Base-by-base conservation (phyloP, 2,888 invertebrate genomes). In the Drosophila birchii region DNA sequence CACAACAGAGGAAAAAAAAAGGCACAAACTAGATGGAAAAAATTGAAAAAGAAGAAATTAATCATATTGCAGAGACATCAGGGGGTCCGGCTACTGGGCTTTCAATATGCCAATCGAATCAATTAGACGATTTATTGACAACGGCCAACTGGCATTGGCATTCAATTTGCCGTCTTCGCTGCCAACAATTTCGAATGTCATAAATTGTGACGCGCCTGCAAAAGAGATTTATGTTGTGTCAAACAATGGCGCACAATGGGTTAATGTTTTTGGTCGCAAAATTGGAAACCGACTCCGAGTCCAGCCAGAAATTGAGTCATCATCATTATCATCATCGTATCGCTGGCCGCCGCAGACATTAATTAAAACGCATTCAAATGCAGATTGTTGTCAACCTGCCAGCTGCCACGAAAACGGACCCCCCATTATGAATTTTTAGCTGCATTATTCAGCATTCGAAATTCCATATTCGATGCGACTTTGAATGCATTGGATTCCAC, bases 111-210 rank as follows among this genome's bases (percentile, higher is more conserved):
- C 77, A 79, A 78, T 83, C 71, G 72, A 81, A 70, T 86, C 86
- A 86, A 83, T 83, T 83, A 80, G 68, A 56, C 63, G 63, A 79
- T 88, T 83, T 83, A 78, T 86, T 71, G 85, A 74, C 68, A 67
- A 38, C 66, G 54, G 45, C 55, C 55, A 32, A 47, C 47, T 83
- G 85, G 70, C 84, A 88, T 86, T 88, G 88, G 81, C 88, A 84
- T 88, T 88, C 86, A 76, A 78, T 75, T 75, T 68, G 55, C 60
- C 67, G 71, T 83, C 78, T 60, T 53, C 58, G 39, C 29, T 67
- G 66, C 39, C 71, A 73, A 73, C 51, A 54, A 58, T 72, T 70
- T 74, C 64, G 68, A 55, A 62, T 86, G 74, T 86, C 76, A 76
- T 76, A 64, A 66, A 66, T 61, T 66, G 57, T 76, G 76, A 76